Evolutionary conservation across 2,797 vertebrate genomes (phyloP).

Genomic region (Adrianichthys oophorus): DNA sequence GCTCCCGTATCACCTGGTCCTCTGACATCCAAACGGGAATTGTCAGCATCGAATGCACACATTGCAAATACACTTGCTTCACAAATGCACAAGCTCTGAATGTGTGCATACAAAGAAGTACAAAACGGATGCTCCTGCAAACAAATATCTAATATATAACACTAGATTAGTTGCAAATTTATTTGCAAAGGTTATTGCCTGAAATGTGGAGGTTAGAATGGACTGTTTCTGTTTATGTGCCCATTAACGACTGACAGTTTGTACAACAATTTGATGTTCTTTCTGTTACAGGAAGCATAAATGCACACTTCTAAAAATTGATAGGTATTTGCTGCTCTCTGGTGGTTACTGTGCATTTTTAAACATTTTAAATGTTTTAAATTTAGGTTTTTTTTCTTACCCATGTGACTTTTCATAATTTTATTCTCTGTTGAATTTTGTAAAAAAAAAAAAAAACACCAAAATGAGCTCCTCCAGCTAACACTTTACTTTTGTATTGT

Average conservation of each 20-base stretch:
- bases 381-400: too few relatives aligned
- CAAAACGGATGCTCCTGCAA: slow-evolving; percentile 26
- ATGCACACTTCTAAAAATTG: background rate
- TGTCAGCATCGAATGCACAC: slow-evolving; percentile 52
- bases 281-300: background rate
- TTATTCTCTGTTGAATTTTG: too few relatives aligned
- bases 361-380: too few relatives aligned
- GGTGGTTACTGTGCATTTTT: slow-evolving; percentile 13
- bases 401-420: too few relatives aligned
- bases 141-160: slow-evolving; percentile 1
- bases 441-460: too few relatives aligned
- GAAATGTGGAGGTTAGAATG: too few relatives aligned
- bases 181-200: too few relatives aligned
- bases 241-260: background rate
- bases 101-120: slow-evolving; percentile 31
- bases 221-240: too few relatives aligned
- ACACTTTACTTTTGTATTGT: too few relatives aligned
- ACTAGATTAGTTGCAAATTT: too few relatives aligned
- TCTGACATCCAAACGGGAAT: slow-evolving; percentile 44
- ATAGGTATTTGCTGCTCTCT: slow-evolving; percentile 42
- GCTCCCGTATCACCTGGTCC: slow-evolving; percentile 66
- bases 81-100: slow-evolving; percentile 52
- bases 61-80: slow-evolving; percentile 58
- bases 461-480: too few relatives aligned
- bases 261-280: background rate